A percentile compares a stretch with the other conserved stretches of the same genome.
Evolutionary conservation across 2,113 vertebrate genomes (phyloP).

Genomic region (Pterophyllum scalare): DNA sequence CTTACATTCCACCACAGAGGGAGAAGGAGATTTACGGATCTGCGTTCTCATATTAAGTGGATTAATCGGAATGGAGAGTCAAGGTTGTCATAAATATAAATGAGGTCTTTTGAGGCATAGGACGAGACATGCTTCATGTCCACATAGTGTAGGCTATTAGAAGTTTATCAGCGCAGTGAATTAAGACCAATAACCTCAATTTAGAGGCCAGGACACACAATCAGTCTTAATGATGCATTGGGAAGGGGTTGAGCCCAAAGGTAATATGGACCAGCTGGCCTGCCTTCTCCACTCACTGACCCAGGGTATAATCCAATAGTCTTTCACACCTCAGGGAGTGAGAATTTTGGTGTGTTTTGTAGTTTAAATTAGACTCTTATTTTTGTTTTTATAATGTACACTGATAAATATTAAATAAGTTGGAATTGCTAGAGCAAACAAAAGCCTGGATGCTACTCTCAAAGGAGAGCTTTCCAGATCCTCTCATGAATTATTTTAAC

Average conservation of each 20-base stretch:
- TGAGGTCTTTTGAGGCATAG: constrained; percentile 60
- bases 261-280: constrained; percentile 59
- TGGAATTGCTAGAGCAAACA: constrained; percentile 13
- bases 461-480: constrained; percentile 52
- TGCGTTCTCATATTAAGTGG: constrained; percentile 75
- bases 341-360: constrained; percentile 23
- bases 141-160: constrained; percentile 55
- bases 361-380: background rate
- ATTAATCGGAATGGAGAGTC: constrained; percentile 78
- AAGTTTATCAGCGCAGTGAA: constrained; percentile 67
- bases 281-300: constrained; percentile 46
- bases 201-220: constrained; percentile 60
- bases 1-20: constrained; percentile 52
- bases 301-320: constrained; percentile 55
- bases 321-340: constrained; percentile 43
- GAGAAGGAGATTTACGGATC: constrained; percentile 68
- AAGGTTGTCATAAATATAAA: constrained; percentile 80
- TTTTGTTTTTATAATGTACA: constrained; percentile 4
- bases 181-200: constrained; percentile 70
- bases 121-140: constrained; percentile 58
- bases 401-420: constrained; percentile 16
- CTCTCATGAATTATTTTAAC: constrained; percentile 37
- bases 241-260: constrained; percentile 66
- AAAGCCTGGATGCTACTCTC: constrained; percentile 39
- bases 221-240: constrained; percentile 66